These are phyloP conservation scores for Drosophila eugracilis DNA, from an alignment of 1,140 invertebrate species.

Conservation along the genomic window DNA sequence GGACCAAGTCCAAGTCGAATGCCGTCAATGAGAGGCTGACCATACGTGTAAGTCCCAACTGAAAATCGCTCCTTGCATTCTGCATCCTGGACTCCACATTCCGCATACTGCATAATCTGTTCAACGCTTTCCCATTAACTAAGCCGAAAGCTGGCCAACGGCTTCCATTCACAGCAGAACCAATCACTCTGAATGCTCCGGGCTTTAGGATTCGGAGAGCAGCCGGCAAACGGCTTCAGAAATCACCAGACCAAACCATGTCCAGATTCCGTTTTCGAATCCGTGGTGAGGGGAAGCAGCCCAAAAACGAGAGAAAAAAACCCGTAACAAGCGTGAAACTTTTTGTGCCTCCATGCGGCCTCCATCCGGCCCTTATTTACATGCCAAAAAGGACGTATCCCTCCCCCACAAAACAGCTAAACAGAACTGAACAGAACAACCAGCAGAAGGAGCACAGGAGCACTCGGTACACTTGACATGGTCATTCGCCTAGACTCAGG, in stretches of 20 bases:
- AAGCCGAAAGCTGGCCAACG: slow-evolving; percentile 3
- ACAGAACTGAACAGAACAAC: slow-evolving; percentile 11
- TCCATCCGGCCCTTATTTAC: slow-evolving; percentile 28
- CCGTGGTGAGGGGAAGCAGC: neutral
- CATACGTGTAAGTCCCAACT: slow-evolving; percentile 66
- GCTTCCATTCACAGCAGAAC: slow-evolving; percentile 15
- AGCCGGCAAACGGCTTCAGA: slow-evolving; percentile 26
- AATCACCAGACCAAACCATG: slow-evolving; percentile 50
- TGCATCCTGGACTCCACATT: slow-evolving; percentile 29
- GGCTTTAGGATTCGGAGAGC: slow-evolving; percentile 8
- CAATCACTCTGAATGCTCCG: slow-evolving; percentile 28
- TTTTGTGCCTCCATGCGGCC: slow-evolving; percentile 32
- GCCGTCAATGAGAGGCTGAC: slow-evolving; percentile 62
- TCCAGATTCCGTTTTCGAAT: slow-evolving; percentile 22
- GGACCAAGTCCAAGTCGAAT: slow-evolving; percentile 57
- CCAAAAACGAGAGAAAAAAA: slow-evolving; percentile 24
- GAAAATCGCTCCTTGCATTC: slow-evolving; percentile 14
- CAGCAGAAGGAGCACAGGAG: slow-evolving; percentile 20
- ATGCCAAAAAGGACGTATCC: slow-evolving; percentile 9
- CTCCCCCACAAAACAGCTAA: slow-evolving; percentile 1
- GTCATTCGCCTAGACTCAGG: slow-evolving; percentile 59
- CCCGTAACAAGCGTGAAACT: slow-evolving; percentile 46
- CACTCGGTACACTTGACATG: slow-evolving; percentile 59
- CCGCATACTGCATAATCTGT: slow-evolving; percentile 40
- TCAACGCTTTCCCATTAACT: slow-evolving; percentile 56